Base-by-base conservation (phyloP, 2,888 invertebrate species). In the Papilio elwesi region DNA sequence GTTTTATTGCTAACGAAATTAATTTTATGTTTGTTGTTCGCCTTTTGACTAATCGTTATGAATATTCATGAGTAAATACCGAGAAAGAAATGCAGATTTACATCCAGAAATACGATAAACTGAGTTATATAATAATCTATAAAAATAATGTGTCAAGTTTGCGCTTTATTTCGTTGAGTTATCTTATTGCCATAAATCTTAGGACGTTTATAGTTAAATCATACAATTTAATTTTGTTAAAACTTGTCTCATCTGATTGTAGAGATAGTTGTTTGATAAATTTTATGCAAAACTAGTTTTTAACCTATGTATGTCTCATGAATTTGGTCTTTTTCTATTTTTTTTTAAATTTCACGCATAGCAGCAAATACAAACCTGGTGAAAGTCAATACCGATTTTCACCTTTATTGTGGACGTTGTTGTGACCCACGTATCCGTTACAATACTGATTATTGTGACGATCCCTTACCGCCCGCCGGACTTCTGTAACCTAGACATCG, bases 71-170 rank as follows among this genome's bases (percentile, higher is more conserved):
- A 64, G 55, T 53, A 36, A 26, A 55, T 53, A 62, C 48, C 55
- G 53, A 53, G 53, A 63, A 68, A 64, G 62, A 68, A 52, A 68
- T 68, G 63, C 68, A 38, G 49, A 72, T 72, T 53, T 72, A 63
- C 63, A 47, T 53, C 11, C 62, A 68, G 26, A 67, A 67, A 66
- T 52, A 43, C 13, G n/a, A 62, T 62, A 62, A 62, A 51, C 36
- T 26, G 15, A 13, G 52, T 63, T 26, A 53, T 59, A 16, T 70
- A 53, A 64, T 63, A 64, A 71, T 67, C 47, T 63, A 57, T 59
- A 11, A 49, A 63, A 73, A 64, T 57, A 64, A 72, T 64, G 64
- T 73, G 72, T 73, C 72, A 68, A 16, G 63, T 62, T 69, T 62
- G 7, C 48, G 49, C 51, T 57, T 59, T 15, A 47, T 59, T 69